Evolutionary conservation across 2,113 vertebrate species (phyloP).

Genomic region (Osmerus eperlanus): DNA sequence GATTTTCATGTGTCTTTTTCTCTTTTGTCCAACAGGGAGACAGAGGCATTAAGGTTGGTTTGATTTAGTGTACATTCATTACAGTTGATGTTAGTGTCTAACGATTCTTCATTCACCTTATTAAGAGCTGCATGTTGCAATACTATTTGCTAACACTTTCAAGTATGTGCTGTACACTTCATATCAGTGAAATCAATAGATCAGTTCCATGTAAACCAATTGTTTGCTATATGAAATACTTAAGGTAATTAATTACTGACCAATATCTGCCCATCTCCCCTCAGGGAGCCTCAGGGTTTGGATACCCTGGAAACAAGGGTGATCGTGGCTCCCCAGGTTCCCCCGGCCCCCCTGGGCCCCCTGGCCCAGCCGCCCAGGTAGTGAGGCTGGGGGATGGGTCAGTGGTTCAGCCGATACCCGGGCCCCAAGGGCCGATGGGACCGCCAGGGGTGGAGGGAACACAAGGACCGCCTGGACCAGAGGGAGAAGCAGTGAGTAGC

Average conservation of each 20-base stretch:
- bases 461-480: conserved; percentile 70
- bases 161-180: too few species aligned
- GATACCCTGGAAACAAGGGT: conserved; percentile 80
- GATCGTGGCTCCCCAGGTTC: conserved; percentile 73
- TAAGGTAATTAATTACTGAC: neutral
- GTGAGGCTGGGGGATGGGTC: conserved; percentile 45
- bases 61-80: neutral
- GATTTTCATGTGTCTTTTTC: neutral
- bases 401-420: conserved; percentile 59
- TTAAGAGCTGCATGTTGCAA: neutral
- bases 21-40: conserved; percentile 69
- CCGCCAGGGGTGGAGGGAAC: conserved; percentile 65
- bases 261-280: neutral
- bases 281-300: conserved; percentile 76
- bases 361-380: conserved; percentile 59
- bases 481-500: conserved; percentile 81
- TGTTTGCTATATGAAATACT: too few species aligned
- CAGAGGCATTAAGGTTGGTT: conserved; percentile 76
- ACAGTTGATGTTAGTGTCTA: neutral
- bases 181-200: too few species aligned
- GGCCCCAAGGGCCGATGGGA: conserved; percentile 67
- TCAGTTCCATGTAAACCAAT: too few species aligned
- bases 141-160: too few species aligned
- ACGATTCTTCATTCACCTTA: neutral
- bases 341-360: conserved; percentile 66